phyloP scores from a whole-genome alignment of 2,797 vertebrate genomes.

The Myripristis murdjan region DNA sequence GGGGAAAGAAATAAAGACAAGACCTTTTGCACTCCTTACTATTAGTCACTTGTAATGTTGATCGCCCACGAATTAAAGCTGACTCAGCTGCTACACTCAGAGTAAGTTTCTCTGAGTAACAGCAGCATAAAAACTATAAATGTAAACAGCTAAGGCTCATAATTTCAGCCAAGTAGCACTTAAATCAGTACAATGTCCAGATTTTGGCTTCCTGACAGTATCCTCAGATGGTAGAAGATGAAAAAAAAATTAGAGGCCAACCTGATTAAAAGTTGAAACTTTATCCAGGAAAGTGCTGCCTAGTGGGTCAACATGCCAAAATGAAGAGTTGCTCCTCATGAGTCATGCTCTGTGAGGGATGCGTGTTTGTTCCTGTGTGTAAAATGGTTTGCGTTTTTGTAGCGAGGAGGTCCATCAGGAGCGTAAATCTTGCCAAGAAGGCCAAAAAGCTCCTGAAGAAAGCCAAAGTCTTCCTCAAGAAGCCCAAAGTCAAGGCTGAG shows the following conservation, averaged over 20 bases:
- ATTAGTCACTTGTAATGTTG: neutral
- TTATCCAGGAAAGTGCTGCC: neutral
- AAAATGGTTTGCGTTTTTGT: slow-evolving; percentile 40
- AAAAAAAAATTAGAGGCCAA: neutral
- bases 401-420: slow-evolving; percentile 68
- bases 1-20: slow-evolving; percentile 1
- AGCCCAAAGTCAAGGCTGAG: slow-evolving; percentile 32
- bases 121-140: slow-evolving; percentile 20
- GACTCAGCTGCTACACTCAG: neutral
- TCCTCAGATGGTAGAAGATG: neutral
- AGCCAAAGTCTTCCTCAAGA: slow-evolving; percentile 49
- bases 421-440: slow-evolving; percentile 57
- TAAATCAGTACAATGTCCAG: neutral
- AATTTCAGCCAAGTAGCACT: neutral
- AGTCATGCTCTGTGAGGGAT: neutral
- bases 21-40: slow-evolving; percentile 6
- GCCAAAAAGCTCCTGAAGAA: slow-evolving; percentile 59
- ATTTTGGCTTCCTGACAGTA: neutral
- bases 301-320: neutral
- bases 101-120: neutral
- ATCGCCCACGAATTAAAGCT: neutral
- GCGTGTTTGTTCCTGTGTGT: neutral
- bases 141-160: neutral
- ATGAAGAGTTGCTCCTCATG: neutral
- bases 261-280: too few relatives aligned